phyloP scores from a whole-genome alignment of 2,797 vertebrate species.

The Mallotus villosus region DNA sequence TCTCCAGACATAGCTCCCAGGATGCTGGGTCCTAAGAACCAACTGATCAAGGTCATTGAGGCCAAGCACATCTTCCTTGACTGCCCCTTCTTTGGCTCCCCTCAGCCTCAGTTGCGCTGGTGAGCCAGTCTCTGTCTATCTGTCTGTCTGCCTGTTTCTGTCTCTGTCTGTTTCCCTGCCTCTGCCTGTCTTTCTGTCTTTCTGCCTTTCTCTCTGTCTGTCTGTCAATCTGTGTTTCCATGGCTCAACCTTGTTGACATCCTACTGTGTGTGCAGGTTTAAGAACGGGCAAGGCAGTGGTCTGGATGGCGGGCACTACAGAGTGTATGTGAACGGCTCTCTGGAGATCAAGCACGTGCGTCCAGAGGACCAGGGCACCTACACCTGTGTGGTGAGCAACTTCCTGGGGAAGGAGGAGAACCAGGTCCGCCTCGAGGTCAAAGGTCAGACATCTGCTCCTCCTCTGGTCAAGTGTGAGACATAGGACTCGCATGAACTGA shows the following conservation, averaged over 20 bases:
- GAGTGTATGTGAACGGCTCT: conserved; percentile 86
- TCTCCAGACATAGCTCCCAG: conserved; percentile 84
- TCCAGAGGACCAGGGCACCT: conserved; percentile 91
- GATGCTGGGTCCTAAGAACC: conserved; percentile 86
- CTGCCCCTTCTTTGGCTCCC: conserved; percentile 96
- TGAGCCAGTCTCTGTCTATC: conserved; percentile 63
- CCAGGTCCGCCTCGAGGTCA: conserved; percentile 93
- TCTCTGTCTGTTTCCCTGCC: conserved; percentile 11
- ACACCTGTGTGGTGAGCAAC: conserved; percentile 93
- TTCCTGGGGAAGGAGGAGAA: conserved; percentile 89
- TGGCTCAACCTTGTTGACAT: neutral
- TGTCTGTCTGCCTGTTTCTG: conserved; percentile 3
- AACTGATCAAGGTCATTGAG: conserved; percentile 88
- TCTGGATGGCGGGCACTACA: conserved; percentile 92
- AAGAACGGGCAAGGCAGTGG: conserved; percentile 96
- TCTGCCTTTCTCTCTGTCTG: neutral
- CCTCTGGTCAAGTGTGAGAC: neutral
- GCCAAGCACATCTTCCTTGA: conserved; percentile 89
- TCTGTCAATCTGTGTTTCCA: neutral
- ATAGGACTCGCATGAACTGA: neutral
- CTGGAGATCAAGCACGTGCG: conserved; percentile 86
- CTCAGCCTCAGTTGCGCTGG: conserved; percentile 89
- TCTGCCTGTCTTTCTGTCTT: neutral
- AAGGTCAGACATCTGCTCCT: conserved; percentile 81
- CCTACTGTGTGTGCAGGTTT: conserved; percentile 79